phyloP scores from a whole-genome alignment of 2,113 vertebrate genomes.

The Thalassoma bifasciatum region DNA sequence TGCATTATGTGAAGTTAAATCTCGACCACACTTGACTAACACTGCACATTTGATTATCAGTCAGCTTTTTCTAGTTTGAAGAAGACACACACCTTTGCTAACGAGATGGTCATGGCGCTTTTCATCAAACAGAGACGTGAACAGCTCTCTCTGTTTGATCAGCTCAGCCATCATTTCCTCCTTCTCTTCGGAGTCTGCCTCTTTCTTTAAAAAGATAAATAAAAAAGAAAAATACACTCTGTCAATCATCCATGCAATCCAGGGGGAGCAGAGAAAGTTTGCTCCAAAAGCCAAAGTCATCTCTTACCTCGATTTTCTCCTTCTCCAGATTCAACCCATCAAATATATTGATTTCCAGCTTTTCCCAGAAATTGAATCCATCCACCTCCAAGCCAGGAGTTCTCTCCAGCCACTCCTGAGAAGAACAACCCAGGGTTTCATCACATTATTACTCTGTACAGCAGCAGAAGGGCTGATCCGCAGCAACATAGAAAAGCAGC shows the following conservation, averaged over 20 bases:
- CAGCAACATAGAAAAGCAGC: not conserved
- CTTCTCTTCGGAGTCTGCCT: conserved; percentile 89
- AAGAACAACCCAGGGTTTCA: conserved; percentile 30
- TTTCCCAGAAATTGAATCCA: conserved; percentile 96
- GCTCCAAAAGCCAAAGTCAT: conserved; percentile 28
- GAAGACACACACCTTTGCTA: conserved; percentile 86
- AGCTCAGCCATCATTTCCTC: conserved; percentile 88
- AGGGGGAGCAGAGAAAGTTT: conserved; percentile 33
- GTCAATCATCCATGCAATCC: conserved; percentile 48
- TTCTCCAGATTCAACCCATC: conserved; percentile 87
- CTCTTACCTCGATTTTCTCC: conserved; percentile 86
- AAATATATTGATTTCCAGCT: conserved; percentile 89
- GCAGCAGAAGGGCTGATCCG: conserved; percentile 5
- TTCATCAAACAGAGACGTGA: conserved; percentile 93
- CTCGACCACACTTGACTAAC: not conserved
- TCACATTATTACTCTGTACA: conserved; percentile 14
- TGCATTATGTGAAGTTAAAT: not conserved
- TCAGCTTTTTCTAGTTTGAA: not conserved
- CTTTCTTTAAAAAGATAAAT: conserved; percentile 63
- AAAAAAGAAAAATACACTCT: conserved; percentile 25
- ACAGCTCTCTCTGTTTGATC: conserved; percentile 87
- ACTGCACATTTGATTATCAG: not conserved
- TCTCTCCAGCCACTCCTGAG: conserved; percentile 96
- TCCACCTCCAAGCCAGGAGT: conserved; percentile 91
- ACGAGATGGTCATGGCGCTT: conserved; percentile 92